Evolutionary conservation across 2,797 vertebrate genomes (phyloP).

Genomic region (Odontamblyopus lacepedii): DNA sequence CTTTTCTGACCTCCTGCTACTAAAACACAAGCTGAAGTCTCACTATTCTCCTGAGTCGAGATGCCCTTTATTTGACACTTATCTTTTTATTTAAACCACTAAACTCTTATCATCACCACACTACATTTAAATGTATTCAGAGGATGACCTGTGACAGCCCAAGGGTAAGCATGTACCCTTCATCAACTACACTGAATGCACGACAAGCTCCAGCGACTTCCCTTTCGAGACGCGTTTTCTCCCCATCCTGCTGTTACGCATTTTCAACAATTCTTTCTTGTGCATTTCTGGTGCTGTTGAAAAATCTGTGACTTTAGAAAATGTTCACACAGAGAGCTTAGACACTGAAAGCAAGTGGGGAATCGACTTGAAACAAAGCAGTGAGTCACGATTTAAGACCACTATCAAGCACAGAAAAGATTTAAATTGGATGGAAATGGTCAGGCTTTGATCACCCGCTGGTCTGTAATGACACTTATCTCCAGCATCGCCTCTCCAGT

Average conservation of each 20-base stretch:
- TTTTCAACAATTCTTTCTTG: slow-evolving; percentile 38
- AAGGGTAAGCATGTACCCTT: slow-evolving; percentile 40
- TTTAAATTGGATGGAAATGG: slow-evolving; percentile 58
- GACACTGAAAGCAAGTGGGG: slow-evolving; percentile 48
- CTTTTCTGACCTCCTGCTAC: neutral
- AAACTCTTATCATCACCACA: slow-evolving; percentile 1
- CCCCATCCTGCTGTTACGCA: slow-evolving; percentile 29
- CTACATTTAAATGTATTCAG: slow-evolving; percentile 32
- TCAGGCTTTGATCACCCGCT: slow-evolving; percentile 53
- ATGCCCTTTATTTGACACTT: slow-evolving; percentile 4
- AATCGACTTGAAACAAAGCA: slow-evolving; percentile 44
- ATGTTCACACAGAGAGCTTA: slow-evolving; percentile 19
- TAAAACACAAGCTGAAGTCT: neutral
- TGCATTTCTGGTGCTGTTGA: slow-evolving; percentile 23
- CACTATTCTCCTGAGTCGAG: neutral
- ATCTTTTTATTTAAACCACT: neutral
- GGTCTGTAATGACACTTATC: slow-evolving; percentile 60
- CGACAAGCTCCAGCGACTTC: slow-evolving; percentile 40
- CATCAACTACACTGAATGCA: slow-evolving; percentile 43
- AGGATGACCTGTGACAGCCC: slow-evolving; percentile 38
- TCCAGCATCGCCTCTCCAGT: slow-evolving; percentile 37
- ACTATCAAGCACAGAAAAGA: slow-evolving; percentile 38
- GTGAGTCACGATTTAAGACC: slow-evolving; percentile 33
- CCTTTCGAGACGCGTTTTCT: slow-evolving; percentile 26
- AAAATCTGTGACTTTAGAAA: slow-evolving; percentile 40